Evolutionary conservation across 2,113 vertebrate species (phyloP), one percentile per base, ranked within the genome.

Genomic region (Passer domesticus): DNA sequence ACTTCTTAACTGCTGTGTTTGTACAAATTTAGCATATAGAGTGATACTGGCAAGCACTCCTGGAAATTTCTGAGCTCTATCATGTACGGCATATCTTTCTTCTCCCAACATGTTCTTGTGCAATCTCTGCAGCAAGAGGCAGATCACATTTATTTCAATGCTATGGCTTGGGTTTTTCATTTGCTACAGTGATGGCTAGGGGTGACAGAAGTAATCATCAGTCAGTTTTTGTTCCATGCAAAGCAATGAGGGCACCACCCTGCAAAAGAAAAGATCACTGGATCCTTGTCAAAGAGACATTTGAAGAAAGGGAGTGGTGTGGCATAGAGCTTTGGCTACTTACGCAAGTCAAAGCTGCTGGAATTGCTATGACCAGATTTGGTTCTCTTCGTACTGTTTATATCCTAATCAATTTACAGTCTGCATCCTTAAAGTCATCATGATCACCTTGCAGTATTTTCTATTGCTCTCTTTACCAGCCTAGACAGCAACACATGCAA

Each of bases 11-110:
- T 92, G 85, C 74, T 93, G 75, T 94, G 88, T 96, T 97, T 85
- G 87, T 97, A 89, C 91, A 95, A 94, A 93, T 95, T 95, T 97
- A 97, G 89, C 87, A 95, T 96, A 91, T 75, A 87, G 89, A 96
- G 87, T 84, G 93, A 89, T 95, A 89, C 72, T 84, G 79, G 75
- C 90, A 91, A 91, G 77, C 66, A 94, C 49, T 33, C 33, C 58
- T 92, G 85, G 69, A 96, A 96, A 76, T 81, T 69, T 79, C 82
- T 88, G 79, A 86, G 74, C 41, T 94, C 41, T 43, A 62, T 17
- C 30, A 60, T 79, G 49, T 79, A 59, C 23, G n/a, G 52, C 33
- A 28, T 77, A 78, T 94, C 55, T 63, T 94, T 70, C 37, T 59
- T 5, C 15, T 92, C 47, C 19, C 74, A 85, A 86, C n/a, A 30